Evolutionary conservation across 2,113 vertebrate genomes (phyloP).

Genomic region (Aphelocoma coerulescens): DNA sequence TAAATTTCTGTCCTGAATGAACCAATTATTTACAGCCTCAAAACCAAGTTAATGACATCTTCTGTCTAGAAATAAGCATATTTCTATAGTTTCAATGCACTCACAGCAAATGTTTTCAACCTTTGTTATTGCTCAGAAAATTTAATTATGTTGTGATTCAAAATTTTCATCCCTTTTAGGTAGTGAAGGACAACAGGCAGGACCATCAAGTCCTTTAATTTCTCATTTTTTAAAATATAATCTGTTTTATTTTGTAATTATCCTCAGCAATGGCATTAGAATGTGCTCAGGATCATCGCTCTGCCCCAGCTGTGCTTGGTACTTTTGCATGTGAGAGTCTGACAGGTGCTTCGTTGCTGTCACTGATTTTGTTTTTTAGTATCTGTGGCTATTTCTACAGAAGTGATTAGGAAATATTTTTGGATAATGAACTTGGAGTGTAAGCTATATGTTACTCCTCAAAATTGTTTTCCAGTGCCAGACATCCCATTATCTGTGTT

Average conservation of each 20-base stretch:
- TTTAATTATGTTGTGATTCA: background rate
- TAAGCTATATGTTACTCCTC: background rate
- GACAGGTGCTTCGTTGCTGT: background rate
- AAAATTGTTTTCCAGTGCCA: background rate
- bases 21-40: conserved; percentile 1
- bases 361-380: background rate
- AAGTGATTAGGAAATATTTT: background rate
- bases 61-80: background rate
- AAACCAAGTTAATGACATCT: background rate
- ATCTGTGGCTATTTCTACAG: background rate
- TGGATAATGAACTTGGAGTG: background rate
- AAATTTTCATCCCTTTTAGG: background rate
- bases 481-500: background rate
- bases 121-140: background rate
- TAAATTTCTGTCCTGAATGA: background rate
- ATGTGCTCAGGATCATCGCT: background rate
- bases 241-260: background rate
- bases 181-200: background rate
- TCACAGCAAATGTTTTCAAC: background rate
- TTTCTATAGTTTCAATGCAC: background rate
- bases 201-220: background rate
- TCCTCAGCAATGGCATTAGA: background rate
- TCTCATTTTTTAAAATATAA: background rate
- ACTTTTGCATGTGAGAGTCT: background rate
- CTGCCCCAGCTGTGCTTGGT: background rate